Evolutionary conservation across 2,888 invertebrate species (phyloP), one percentile per base, ranked within the genome.

Genomic region (Helobdella robusta): DNA sequence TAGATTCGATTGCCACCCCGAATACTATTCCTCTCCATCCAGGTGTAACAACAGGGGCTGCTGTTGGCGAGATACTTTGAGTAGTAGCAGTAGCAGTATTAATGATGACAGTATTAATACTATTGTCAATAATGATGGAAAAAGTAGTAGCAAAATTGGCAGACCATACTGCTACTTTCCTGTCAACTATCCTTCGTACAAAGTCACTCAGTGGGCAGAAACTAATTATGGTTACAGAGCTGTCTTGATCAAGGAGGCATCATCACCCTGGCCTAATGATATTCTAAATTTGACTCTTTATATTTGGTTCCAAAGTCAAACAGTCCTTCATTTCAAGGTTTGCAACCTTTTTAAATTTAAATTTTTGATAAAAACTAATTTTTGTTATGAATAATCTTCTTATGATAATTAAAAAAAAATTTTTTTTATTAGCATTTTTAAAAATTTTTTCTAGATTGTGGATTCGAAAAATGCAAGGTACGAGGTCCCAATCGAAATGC

Each of bases 401-500:
- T n/a, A n/a, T n/a, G n/a, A n/a, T n/a, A n/a, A n/a, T n/a, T n/a
- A n/a, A n/a, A n/a, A n/a, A n/a, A n/a, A n/a, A n/a, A n/a, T n/a
- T n/a, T n/a, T n/a, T n/a, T n/a, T n/a, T n/a, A n/a, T n/a, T n/a
- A n/a, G n/a, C n/a, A n/a, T n/a, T n/a, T n/a, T n/a, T n/a, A n/a
- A n/a, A 66, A 28, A 11, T 66, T 23, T 65, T 23, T 59, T 68
- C 28, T 60, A 72, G 72, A 69, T 72, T 36, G 68, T 48, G 63
- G 74, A 77, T 67, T 69, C 74, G 3, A 62, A 64, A 0, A 68
- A 70, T 5, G 52, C 68, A 15, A 69, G 77, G 48, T 78, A 73
- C 71, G 76, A 78, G 67, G 77, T 78, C 8, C 78, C 78, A 0
- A 44, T 76, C 0, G 60, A 68, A 11, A 72, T 72, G 8, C 75